Evolutionary conservation across 1,140 invertebrate genomes (phyloP).

Genomic region (Drosophila tsacasi): DNA sequence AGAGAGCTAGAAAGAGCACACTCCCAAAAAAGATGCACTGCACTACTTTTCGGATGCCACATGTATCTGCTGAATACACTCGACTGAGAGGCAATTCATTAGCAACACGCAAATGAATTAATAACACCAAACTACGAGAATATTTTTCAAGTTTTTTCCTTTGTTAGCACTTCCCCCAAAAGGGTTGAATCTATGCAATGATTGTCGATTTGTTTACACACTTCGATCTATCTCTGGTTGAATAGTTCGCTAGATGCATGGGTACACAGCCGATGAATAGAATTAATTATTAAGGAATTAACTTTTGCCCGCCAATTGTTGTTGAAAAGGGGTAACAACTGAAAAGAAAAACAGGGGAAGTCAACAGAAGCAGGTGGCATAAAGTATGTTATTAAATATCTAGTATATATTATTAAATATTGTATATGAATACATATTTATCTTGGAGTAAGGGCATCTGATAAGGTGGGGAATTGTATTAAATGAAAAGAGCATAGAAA

Average conservation of each 20-base stretch:
- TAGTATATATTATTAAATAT: constrained; percentile 2
- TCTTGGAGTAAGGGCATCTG: neutral
- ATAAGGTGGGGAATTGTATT: too few species aligned
- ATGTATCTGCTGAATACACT: constrained; percentile 18
- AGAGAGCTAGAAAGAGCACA: neutral
- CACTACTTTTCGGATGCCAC: constrained; percentile 1
- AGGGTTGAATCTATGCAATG: constrained; percentile 16
- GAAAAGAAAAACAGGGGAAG: neutral
- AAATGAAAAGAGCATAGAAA: neutral
- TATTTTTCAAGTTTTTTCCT: constrained; percentile 50
- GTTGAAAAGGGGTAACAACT: neutral
- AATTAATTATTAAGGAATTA: constrained; percentile 39
- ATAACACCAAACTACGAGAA: constrained; percentile 80
- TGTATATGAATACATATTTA: neutral
- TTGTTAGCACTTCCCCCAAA: constrained; percentile 52
- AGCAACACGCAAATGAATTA: constrained; percentile 74
- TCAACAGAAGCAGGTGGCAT: constrained; percentile 14
- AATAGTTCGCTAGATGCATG: constrained; percentile 30
- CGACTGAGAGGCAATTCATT: constrained; percentile 66
- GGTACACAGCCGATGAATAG: constrained; percentile 28
- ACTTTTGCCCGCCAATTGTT: constrained; percentile 15
- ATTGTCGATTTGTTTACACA: constrained; percentile 23
- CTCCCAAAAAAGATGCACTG: constrained; percentile 4
- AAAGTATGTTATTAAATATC: neutral
- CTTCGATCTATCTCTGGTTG: constrained; percentile 23